Base-by-base conservation (phyloP, 2,797 vertebrate species). In the Pempheris klunzingeri region DNA sequence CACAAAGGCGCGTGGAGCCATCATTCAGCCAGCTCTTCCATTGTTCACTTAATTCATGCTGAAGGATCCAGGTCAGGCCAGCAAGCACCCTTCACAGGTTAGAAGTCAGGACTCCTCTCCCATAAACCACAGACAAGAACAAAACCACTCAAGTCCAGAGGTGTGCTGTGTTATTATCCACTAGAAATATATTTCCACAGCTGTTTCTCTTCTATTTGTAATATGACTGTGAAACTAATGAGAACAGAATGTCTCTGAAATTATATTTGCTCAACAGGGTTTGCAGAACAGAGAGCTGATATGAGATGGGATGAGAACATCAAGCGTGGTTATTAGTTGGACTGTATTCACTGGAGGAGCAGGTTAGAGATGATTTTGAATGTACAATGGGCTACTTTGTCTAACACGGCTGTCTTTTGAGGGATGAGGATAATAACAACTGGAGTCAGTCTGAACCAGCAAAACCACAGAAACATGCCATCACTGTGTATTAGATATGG, bases 21-120 rank as follows among this genome's bases (percentile, higher is more conserved):
- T 93, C 94, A 94, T 83, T 92, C 94, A 89, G 86, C 62, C 46
- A 5, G 77, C 87, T 92, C 91, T 86, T 83, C 87, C 77, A 91
- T 92, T 94, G 92, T 94, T 92, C 90, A 84, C 90, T 92, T 94
- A 93, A 95, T 95, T 94, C 93, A 92, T 90, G 82, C 86, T 93
- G 93, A 95, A 93, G 92, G 90, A 95, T 95, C 92, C 93, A 91
- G 94, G 94, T 94, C 94, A 94, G 81, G 77, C 87, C 77, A 53
- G 75, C 83, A 59, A 93, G 89, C 90, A 83, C 81, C 89, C 90
- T 87, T 90, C 83, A 88, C 89, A 90, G 92, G 92, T 94, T 91
- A 92, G 88, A 85, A 91, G 92, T 90, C 92, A 84, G 81, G 88
- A 71, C 82, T 92, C 86, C 44, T 79, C 71, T 86, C 67, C 70